Percentiles rank a stretch among this genome's conserved stretches.
phyloP scores from a whole-genome alignment of 2,797 vertebrate species.

The Okamejei kenojei region DNA sequence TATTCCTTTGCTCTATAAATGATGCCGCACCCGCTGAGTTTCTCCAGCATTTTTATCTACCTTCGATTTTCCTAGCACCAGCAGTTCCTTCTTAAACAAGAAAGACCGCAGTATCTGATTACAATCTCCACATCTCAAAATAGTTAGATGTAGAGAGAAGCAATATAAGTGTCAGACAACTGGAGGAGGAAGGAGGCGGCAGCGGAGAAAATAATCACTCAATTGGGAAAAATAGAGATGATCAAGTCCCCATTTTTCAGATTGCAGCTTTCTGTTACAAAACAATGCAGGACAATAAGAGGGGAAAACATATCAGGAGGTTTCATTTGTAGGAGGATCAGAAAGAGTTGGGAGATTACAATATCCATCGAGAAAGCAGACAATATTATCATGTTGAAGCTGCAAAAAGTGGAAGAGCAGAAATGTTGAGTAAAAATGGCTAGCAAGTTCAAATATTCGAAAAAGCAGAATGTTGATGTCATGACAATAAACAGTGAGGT shows the following conservation, averaged over 20 bases:
- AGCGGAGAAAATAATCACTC: neutral
- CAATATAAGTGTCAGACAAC: neutral
- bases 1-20: no score
- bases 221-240: neutral
- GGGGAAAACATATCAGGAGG: neutral
- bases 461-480: neutral
- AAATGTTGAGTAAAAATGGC: neutral
- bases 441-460: neutral
- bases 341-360: neutral
- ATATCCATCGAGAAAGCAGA: neutral
- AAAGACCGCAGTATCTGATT: neutral
- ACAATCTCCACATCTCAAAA: neutral
- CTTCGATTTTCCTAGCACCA: no score
- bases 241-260: neutral
- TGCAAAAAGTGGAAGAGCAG: neutral
- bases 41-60: no score
- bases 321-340: neutral
- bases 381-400: neutral
- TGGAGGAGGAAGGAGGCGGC: neutral
- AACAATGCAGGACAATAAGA: neutral
- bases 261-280: neutral
- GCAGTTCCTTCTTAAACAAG: neutral
- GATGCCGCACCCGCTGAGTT: no score
- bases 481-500: neutral
- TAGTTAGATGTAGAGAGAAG: neutral